Evolutionary conservation across 2,888 invertebrate genomes (phyloP), one percentile per base, ranked within the genome.

Genomic region (Dyspetes luteomarginatus): DNA sequence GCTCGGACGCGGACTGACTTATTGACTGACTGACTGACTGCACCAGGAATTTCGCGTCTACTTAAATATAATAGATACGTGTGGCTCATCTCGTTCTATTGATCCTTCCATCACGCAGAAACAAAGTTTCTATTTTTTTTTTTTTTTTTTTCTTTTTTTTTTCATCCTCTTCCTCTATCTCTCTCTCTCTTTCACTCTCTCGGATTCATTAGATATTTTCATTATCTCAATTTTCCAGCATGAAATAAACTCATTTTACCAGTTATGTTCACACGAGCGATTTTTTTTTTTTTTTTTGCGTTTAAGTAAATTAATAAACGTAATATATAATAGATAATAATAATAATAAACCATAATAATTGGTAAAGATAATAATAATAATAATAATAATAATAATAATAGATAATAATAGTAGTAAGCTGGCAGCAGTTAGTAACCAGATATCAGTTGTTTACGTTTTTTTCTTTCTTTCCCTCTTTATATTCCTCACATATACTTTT

Each of bases 401-500:
- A 86, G 86, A 84, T 88, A 88, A 83, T 87, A 89, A 85, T 89
- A 89, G 86, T 90, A 89, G 86, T 90, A 90, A 89, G 88, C 90
- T 90, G 90, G 90, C 90, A 91, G 91, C 91, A 90, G 88, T 91
- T 91, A 91, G 89, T 89, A 91, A 91, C 89, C 90, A 89, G 89
- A 88, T 89, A 86, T 82, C 80, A 69, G 45, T 77, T 78, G 45
- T 77, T 78, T 30, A 15, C 22, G 5, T 58, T 58, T 36, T 55
- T 17, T 36, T 67, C 36, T 62, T 62, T 76, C 30, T 30, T 52
- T 26, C 15, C 43, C 72, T 17, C 58, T 19, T 67, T 28, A 22
- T 50, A 36, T 48, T 15, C 7, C 45, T 28, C 60, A 28, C 26
- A 36, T 48, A 41, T 36, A 12, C 12, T 64, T 65, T 60, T 45